A percentile compares a stretch with the other conserved stretches of the same genome.
These are phyloP conservation scores for Callosobruchus maculatus DNA, from an alignment of 2,888 invertebrate genomes.

Conservation along the genomic window DNA sequence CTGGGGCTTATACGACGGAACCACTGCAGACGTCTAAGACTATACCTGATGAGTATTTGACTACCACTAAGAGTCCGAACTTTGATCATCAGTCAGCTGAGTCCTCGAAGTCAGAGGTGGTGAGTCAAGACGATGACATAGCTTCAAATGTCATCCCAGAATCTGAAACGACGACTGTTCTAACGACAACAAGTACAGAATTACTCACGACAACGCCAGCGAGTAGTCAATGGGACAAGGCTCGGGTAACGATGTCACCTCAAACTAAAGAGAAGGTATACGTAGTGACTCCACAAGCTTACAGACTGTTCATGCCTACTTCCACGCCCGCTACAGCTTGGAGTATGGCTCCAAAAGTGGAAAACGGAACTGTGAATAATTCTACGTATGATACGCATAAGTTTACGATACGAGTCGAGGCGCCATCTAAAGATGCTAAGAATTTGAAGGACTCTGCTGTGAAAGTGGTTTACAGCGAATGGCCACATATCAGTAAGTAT, in stretches of 20 bases:
- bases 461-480: conserved; percentile 47
- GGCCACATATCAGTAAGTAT: conserved; percentile 51
- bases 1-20: conserved; percentile 49
- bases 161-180: conserved; percentile 20
- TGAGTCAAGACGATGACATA: conserved; percentile 30
- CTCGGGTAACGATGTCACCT: conserved; percentile 70
- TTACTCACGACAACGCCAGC: conserved; percentile 17
- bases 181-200: conserved; percentile 8
- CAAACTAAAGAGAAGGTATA: conserved; percentile 76
- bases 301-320: conserved; percentile 40
- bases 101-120: conserved; percentile 33
- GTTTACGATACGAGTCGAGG: conserved; percentile 34
- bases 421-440: conserved; percentile 19
- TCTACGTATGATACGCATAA: conserved; percentile 26
- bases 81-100: conserved; percentile 36
- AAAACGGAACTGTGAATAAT: conserved; percentile 33
- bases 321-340: conserved; percentile 35
- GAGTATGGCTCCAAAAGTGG: conserved; percentile 40
- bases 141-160: conserved; percentile 37
- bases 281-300: conserved; percentile 75
- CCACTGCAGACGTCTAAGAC: conserved; percentile 58
- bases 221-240: conserved; percentile 61
- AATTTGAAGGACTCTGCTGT: conserved; percentile 26
- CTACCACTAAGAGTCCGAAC: conserved; percentile 37
- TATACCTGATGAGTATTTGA: conserved; percentile 74